Conservation (phyloP, 1,140 invertebrate genomes). For the Thaumatotibia leucotreta region DNA sequence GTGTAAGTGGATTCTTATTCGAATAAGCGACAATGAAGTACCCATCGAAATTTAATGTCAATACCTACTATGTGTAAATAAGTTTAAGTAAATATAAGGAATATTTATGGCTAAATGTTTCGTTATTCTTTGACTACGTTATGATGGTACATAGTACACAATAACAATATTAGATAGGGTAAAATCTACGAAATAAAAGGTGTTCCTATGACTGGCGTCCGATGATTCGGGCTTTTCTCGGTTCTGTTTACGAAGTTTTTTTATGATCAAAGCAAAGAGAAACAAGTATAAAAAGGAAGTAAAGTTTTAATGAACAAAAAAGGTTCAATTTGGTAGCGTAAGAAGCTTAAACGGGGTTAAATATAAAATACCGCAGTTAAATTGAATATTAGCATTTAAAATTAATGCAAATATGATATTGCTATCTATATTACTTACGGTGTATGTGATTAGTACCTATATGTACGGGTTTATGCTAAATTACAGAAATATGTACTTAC, state of each 20-base stretch:
- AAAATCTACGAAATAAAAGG: neutral
- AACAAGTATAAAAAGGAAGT: too few species aligned
- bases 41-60: conserved; percentile 12
- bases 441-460: too few species aligned
- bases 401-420: too few species aligned
- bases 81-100: conserved; percentile 21
- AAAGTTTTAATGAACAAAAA: too few species aligned
- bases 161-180: conserved; percentile 7
- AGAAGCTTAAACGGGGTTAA: too few species aligned
- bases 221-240: neutral
- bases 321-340: too few species aligned
- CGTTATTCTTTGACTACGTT: neutral
- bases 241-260: neutral
- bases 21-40: conserved; percentile 6
- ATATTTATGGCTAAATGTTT: conserved; percentile 4
- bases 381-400: too few species aligned
- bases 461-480: too few species aligned
- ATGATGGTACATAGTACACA: conserved; percentile 7
- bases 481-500: too few species aligned
- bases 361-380: too few species aligned
- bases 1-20: neutral
- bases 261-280: too few species aligned
- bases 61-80: conserved; percentile 23
- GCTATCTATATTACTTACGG: too few species aligned
- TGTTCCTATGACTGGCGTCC: neutral